These are phyloP conservation scores for Chelidonichthys spinosus DNA, from an alignment of 2,797 vertebrate genomes.

Conservation along the genomic window DNA sequence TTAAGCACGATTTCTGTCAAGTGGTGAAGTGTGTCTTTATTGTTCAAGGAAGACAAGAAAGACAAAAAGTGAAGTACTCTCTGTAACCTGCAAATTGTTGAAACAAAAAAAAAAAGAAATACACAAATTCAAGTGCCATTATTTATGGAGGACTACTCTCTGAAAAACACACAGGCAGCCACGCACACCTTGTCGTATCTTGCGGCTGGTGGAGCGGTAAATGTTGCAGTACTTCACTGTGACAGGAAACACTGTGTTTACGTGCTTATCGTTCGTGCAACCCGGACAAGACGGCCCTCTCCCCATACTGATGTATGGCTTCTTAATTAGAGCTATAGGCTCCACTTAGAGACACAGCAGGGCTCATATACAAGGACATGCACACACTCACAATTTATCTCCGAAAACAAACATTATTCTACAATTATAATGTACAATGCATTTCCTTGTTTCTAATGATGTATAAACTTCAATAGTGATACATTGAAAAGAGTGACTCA, in stretches of 20 bases:
- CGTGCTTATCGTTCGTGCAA: slow-evolving; percentile 60
- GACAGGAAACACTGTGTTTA: slow-evolving; percentile 65
- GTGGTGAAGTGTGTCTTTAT: not conserved
- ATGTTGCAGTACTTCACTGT: slow-evolving; percentile 70
- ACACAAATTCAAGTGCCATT: slow-evolving; percentile 25
- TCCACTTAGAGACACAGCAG: slow-evolving; percentile 27
- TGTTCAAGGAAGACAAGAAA: slow-evolving; percentile 37
- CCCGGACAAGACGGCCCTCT: slow-evolving; percentile 37
- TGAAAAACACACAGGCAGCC: slow-evolving; percentile 48
- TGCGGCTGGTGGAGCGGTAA: slow-evolving; percentile 57
- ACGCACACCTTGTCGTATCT: slow-evolving; percentile 39
- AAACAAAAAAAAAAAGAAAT: slow-evolving; percentile 12
- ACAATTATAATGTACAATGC: slow-evolving; percentile 4
- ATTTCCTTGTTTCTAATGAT: slow-evolving; percentile 32
- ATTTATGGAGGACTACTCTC: slow-evolving; percentile 45
- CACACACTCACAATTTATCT: slow-evolving; percentile 5
- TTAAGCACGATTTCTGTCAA: slow-evolving; percentile 8
- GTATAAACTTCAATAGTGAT: slow-evolving; percentile 38
- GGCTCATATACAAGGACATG: not conserved
- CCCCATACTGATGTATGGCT: slow-evolving; percentile 59
- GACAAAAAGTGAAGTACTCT: not conserved
- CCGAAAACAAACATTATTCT: slow-evolving; percentile 20
- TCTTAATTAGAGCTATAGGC: slow-evolving; percentile 60
- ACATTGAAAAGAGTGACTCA: slow-evolving; percentile 34
- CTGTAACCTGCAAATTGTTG: not conserved